Percentiles rank a stretch among this genome's conserved stretches.
Evolutionary conservation across 2,113 vertebrate species (phyloP).

Genomic region (Barnardius zonarius): DNA sequence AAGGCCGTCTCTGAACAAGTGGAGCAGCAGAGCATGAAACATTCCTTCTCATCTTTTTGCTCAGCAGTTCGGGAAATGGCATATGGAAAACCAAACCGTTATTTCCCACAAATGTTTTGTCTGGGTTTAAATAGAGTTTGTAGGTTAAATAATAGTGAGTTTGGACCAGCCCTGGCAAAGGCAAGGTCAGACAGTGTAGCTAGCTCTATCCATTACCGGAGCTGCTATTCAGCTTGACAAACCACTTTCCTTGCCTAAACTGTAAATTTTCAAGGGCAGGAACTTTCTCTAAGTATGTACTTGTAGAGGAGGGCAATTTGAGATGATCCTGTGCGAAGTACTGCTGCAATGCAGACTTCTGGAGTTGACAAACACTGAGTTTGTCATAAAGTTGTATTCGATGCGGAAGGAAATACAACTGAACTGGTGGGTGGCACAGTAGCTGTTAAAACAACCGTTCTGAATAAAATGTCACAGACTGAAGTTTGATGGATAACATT

Average conservation of each 20-base stretch:
- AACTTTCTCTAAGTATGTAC: not conserved
- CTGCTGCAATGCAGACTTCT: not conserved
- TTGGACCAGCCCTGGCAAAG: not conserved
- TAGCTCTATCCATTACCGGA: not conserved
- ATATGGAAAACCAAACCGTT: not conserved
- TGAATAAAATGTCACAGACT: not conserved
- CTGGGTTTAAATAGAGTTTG: not conserved
- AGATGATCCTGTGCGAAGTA: not conserved
- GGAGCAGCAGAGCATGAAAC: not conserved
- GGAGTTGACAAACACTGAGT: not conserved
- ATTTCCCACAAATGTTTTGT: not conserved
- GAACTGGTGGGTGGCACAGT: not conserved
- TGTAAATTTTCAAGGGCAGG: not conserved
- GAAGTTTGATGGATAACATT: conserved; percentile 30
- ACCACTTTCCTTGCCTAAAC: not conserved
- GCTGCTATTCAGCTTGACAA: not conserved
- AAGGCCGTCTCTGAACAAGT: not conserved
- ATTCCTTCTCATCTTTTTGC: not conserved
- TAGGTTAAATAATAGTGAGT: not conserved
- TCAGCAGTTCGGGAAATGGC: not conserved
- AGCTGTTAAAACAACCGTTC: not conserved
- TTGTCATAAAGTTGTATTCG: not conserved
- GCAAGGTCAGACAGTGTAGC: not conserved
- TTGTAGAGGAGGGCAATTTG: not conserved
- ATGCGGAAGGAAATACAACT: not conserved